Conservation (phyloP, 2,797 vertebrate genomes). For the Falco peregrinus region DNA sequence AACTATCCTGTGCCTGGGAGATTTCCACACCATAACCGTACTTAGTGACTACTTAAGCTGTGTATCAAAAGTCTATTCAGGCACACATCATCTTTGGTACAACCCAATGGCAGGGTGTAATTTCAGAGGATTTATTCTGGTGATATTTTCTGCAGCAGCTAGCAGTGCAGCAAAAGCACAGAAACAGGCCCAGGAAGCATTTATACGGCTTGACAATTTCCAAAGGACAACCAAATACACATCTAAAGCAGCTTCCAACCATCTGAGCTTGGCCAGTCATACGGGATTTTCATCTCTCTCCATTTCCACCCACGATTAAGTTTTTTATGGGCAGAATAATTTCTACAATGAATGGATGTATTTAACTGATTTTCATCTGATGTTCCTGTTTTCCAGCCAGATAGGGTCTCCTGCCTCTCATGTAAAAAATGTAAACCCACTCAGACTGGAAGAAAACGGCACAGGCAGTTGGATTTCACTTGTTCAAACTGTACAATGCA, state of each 20-base stretch:
- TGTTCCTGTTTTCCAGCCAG: neutral
- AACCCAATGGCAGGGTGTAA: neutral
- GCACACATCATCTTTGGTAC: conserved; percentile 4
- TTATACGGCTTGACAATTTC: conserved; percentile 49
- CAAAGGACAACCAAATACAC: neutral
- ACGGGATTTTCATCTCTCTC: conserved; percentile 40
- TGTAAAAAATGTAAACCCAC: neutral
- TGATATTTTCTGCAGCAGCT: conserved; percentile 14
- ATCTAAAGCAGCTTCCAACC: conserved; percentile 25
- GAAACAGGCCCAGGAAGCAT: neutral
- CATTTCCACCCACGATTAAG: conserved; percentile 42
- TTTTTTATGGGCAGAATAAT: conserved; percentile 40
- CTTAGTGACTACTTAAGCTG: neutral
- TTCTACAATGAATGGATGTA: conserved; percentile 15
- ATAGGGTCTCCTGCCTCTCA: neutral
- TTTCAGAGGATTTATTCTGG: conserved; percentile 15
- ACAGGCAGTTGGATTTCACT: neutral
- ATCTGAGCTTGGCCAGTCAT: conserved; percentile 38
- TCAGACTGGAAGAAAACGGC: neutral
- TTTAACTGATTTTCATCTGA: conserved; percentile 38
- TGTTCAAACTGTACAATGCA: neutral
- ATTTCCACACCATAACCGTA: neutral
- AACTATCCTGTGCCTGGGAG: neutral
- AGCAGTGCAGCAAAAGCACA: neutral
- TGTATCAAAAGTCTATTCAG: conserved; percentile 11